These are phyloP conservation scores for Bradypodion ventrale DNA, from an alignment of 2,797 vertebrate genomes.

Conservation along the genomic window DNA sequence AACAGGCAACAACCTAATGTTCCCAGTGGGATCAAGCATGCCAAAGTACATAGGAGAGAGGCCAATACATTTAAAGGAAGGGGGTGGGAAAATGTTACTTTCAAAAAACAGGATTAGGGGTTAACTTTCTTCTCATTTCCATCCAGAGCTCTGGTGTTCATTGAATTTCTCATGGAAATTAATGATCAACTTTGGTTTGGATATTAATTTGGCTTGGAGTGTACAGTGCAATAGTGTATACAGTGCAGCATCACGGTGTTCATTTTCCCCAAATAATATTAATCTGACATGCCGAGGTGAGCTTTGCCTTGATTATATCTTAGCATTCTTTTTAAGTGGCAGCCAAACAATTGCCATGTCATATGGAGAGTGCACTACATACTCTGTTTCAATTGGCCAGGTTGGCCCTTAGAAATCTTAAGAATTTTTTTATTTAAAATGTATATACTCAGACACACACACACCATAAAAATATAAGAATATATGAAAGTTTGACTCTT, in stretches of 20 bases:
- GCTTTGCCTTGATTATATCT: background rate
- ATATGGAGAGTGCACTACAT: background rate
- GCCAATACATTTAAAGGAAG: conserved; percentile 19
- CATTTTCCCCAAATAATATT: conserved; percentile 7
- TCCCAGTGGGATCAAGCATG: conserved; percentile 38
- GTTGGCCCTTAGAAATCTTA: background rate
- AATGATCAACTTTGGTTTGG: conserved; percentile 16
- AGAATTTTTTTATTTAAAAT: background rate
- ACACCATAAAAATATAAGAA: background rate
- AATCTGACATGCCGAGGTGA: background rate
- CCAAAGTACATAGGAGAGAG: conserved; percentile 15
- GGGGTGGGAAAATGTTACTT: background rate
- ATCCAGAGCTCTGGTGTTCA: background rate
- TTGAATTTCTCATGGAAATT: conserved; percentile 1
- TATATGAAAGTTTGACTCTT: background rate
- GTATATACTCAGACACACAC: background rate
- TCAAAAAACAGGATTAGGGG: background rate
- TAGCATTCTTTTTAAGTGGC: background rate
- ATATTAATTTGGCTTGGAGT: background rate
- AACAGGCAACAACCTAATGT: conserved; percentile 48
- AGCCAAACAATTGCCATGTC: conserved; percentile 9
- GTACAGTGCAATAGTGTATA: too few relatives aligned
- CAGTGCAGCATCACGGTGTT: too few relatives aligned
- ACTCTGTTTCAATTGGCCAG: background rate
- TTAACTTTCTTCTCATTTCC: background rate